Conservation (phyloP, 35 echinoderm and acorn worm genomes). For the Hemicentrotus pulcherrimus region DNA sequence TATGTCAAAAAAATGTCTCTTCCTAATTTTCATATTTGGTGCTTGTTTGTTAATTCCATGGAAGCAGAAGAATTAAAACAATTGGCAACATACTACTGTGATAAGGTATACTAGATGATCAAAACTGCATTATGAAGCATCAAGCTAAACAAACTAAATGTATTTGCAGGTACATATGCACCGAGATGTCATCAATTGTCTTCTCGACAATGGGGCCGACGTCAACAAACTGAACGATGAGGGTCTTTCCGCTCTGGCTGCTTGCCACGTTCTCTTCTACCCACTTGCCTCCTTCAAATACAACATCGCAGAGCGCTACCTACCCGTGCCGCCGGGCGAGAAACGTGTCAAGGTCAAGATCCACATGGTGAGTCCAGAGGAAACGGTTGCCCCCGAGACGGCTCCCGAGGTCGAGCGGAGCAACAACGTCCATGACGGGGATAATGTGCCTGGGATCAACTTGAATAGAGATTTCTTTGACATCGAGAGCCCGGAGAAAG, state of each 20-base stretch:
- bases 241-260: slow-evolving; percentile 89
- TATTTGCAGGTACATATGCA: slow-evolving; percentile 92
- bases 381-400: neutral
- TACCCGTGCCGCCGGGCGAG: slow-evolving; percentile 63
- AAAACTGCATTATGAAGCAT: no score
- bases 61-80: no score
- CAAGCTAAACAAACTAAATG: neutral
- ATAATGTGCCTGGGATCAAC: neutral
- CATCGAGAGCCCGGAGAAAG: neutral
- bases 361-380: neutral
- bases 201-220: slow-evolving; percentile 94
- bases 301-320: slow-evolving; percentile 94
- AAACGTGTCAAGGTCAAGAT: neutral
- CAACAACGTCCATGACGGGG: neutral
- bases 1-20: no score
- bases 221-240: slow-evolving; percentile 97
- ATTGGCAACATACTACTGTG: no score
- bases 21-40: no score
- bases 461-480: slow-evolving; percentile 26
- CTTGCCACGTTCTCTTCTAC: slow-evolving; percentile 94
- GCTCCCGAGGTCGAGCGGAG: neutral
- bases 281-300: slow-evolving; percentile 86
- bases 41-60: no score
- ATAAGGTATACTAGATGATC: no score
- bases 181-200: slow-evolving; percentile 80